Conservation (phyloP, 2,888 invertebrate species). For the Drosophila acutilabella region DNA sequence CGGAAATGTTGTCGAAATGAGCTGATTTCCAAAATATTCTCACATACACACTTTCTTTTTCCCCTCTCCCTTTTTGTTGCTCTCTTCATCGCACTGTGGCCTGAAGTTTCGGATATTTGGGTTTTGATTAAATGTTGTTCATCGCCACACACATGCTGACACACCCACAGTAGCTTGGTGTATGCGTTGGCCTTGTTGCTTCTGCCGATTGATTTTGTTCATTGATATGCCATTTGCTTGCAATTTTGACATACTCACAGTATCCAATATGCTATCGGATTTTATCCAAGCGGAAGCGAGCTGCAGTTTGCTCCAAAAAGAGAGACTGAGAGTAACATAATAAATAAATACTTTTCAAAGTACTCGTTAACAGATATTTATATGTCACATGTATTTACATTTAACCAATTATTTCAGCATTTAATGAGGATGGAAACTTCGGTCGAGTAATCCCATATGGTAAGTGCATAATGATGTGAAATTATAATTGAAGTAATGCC, state of each 20-base stretch:
- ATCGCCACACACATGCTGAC: constrained; percentile 38
- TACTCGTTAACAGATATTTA: constrained; percentile 4
- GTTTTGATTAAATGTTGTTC: constrained; percentile 73
- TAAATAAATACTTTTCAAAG: constrained; percentile 1
- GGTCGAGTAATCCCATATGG: constrained; percentile 58
- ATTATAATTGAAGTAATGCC: constrained; percentile 54
- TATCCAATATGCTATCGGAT: constrained; percentile 1
- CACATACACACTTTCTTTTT: neutral
- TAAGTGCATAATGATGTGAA: constrained; percentile 62
- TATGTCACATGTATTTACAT: constrained; percentile 11
- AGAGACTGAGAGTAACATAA: neutral
- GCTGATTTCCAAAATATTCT: constrained; percentile 70
- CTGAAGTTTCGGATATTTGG: constrained; percentile 46
- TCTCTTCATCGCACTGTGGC: constrained; percentile 28
- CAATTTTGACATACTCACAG: constrained; percentile 34
- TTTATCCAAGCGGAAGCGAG: constrained; percentile 19
- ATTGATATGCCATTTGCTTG: constrained; percentile 56
- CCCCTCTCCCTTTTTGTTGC: neutral
- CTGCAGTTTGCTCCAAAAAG: constrained; percentile 15
- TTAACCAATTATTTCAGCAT: constrained; percentile 15
- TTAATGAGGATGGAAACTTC: constrained; percentile 53
- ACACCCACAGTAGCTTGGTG: constrained; percentile 11
- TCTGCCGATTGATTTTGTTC: constrained; percentile 52
- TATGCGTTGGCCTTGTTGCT: constrained; percentile 34
- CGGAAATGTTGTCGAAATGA: constrained; percentile 81